Conservation (phyloP, 2,888 invertebrate genomes). For the Buathra laborator region DNA sequence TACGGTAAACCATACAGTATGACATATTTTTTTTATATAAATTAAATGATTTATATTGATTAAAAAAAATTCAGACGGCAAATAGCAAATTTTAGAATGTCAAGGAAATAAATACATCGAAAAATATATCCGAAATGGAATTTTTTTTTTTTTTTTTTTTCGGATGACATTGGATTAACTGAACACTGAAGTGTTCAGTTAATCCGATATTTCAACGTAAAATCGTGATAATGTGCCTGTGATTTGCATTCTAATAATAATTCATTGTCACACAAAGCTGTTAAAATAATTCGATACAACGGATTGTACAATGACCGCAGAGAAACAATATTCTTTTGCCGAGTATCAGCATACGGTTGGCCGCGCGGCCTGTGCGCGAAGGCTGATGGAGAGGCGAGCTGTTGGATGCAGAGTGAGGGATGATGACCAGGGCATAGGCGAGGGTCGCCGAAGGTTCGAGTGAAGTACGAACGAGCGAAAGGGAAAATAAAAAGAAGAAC, state of each 20-base stretch:
- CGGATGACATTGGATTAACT: background rate
- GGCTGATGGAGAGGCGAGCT: constrained; percentile 33
- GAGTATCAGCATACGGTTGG: constrained; percentile 52
- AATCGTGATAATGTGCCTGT: constrained; percentile 1
- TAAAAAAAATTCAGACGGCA: no score
- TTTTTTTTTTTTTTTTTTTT: background rate
- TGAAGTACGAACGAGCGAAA: constrained; percentile 44
- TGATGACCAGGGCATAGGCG: constrained; percentile 55
- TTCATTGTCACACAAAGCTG: constrained; percentile 28
- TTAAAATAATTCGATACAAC: constrained; percentile 33
- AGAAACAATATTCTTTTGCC: constrained; percentile 44
- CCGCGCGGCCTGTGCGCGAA: constrained; percentile 7
- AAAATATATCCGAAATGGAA: no score
- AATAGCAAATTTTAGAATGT: no score
- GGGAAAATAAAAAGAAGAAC: constrained; percentile 21
- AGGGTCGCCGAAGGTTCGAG: constrained; percentile 59
- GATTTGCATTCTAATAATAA: constrained; percentile 44
- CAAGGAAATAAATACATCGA: no score
- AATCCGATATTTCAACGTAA: background rate
- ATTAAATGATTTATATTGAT: no score
- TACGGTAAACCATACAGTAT: no score
- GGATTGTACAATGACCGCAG: constrained; percentile 31
- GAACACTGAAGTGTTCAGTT: background rate
- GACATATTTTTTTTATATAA: no score
- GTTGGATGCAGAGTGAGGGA: constrained; percentile 59